These are phyloP conservation scores for Sitobion miscanthi DNA, from an alignment of 1,140 invertebrate genomes.

Conservation along the genomic window DNA sequence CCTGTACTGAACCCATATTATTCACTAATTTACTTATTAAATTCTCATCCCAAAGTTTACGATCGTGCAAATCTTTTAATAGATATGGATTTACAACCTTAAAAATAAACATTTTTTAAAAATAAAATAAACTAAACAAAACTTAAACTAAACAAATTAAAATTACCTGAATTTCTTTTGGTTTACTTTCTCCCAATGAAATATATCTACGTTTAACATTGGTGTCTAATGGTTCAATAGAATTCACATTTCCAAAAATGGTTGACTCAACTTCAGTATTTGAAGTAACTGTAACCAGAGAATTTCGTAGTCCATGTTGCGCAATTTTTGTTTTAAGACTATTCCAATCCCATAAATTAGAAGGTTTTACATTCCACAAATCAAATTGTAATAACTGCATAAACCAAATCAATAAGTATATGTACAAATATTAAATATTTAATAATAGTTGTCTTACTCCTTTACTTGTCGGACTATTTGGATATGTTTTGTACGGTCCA, in stretches of 20 bases:
- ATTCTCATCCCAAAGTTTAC: conserved; percentile 91
- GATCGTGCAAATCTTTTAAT: conserved; percentile 89
- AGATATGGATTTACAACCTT: conserved; percentile 97
- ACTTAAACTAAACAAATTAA: neutral
- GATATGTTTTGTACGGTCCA: conserved; percentile 91
- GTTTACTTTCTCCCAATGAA: conserved; percentile 71
- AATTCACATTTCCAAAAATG: conserved; percentile 98
- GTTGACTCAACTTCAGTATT: conserved; percentile 98
- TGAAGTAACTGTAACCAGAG: conserved; percentile 96
- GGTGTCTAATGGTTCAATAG: conserved; percentile 96
- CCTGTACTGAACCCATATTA: conserved; percentile 90
- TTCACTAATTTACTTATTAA: conserved; percentile 95
- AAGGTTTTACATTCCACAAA: conserved; percentile 93
- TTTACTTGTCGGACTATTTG: conserved; percentile 90
- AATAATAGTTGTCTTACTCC: conserved; percentile 65
- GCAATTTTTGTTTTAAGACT: conserved; percentile 85
- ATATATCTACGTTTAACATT: conserved; percentile 96
- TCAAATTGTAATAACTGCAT: conserved; percentile 89
- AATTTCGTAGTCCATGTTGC: conserved; percentile 92
- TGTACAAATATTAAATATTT: neutral
- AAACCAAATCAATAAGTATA: conserved; percentile 51
- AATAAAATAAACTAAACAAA: neutral
- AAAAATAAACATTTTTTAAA: neutral
- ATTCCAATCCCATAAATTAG: conserved; percentile 91
- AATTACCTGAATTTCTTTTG: conserved; percentile 59